Conservation (phyloP, 2,113 vertebrate species). For the Cinclus mexicanus region DNA sequence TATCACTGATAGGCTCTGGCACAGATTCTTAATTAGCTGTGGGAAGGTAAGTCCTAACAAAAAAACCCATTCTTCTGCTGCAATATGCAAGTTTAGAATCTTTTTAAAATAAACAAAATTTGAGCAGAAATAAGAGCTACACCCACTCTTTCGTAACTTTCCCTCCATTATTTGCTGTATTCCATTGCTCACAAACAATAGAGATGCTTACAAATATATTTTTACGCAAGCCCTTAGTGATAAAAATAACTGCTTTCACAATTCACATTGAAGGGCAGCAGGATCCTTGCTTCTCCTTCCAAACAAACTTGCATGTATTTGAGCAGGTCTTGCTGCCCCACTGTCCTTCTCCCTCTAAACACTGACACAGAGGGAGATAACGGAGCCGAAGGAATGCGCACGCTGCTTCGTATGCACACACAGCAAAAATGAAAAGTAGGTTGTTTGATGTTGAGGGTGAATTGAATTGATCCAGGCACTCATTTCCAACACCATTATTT, state of each 20-base stretch:
- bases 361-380: neutral
- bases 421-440: neutral
- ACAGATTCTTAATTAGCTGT: neutral
- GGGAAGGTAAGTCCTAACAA: neutral
- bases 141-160: constrained; percentile 4
- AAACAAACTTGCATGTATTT: neutral
- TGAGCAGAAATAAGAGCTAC: constrained; percentile 1
- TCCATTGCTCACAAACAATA: constrained; percentile 60
- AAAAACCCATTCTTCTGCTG: neutral
- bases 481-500: neutral
- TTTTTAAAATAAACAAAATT: neutral
- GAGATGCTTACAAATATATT: constrained; percentile 20
- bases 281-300: neutral
- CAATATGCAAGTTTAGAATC: neutral
- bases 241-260: constrained; percentile 52
- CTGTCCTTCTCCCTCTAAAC: neutral
- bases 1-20: neutral
- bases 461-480: neutral
- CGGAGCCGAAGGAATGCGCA: neutral
- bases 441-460: neutral
- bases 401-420: neutral
- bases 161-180: constrained; percentile 18
- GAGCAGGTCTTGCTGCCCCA: neutral
- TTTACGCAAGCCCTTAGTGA: neutral
- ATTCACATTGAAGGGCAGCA: neutral